A percentile compares a stretch with the other conserved stretches of the same genome.
phyloP scores from a whole-genome alignment of 2,113 vertebrate genomes.

The Hyaena hyaena region DNA sequence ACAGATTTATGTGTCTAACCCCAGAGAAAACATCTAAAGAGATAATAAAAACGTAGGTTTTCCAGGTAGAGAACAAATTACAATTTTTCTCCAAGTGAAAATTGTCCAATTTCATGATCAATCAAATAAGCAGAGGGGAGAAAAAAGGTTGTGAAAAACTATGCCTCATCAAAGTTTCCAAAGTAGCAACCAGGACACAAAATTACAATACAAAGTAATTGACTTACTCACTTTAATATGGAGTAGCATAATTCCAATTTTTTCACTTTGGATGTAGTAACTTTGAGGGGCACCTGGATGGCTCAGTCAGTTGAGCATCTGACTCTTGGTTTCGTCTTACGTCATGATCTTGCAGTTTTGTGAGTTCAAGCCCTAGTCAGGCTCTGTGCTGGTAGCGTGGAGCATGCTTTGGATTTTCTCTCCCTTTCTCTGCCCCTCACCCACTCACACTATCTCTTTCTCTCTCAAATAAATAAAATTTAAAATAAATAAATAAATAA shows the following conservation, averaged over 20 bases:
- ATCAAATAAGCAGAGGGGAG: neutral
- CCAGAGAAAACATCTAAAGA: slow-evolving; percentile 25
- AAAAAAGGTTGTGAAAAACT: neutral
- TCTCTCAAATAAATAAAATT: too few relatives aligned
- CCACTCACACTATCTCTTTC: too few relatives aligned
- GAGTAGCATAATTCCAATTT: neutral
- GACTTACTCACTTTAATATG: neutral
- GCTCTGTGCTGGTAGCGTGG: too few relatives aligned
- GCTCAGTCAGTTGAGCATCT: too few relatives aligned
- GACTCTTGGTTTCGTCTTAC: too few relatives aligned
- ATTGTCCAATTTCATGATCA: neutral
- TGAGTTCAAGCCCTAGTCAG: too few relatives aligned
- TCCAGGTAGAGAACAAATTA: slow-evolving; percentile 26
- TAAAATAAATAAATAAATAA: neutral
- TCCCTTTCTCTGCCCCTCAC: too few relatives aligned
- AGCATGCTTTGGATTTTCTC: too few relatives aligned
- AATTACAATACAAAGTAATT: neutral
- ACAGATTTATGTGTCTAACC: neutral
- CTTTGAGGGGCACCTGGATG: neutral
- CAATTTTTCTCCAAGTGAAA: neutral
- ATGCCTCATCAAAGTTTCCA: neutral
- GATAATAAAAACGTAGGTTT: neutral
- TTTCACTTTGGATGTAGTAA: neutral
- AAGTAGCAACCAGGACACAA: neutral
- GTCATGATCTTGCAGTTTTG: too few relatives aligned